Percentiles rank a stretch among this genome's conserved stretches.
Evolutionary conservation across 2,888 invertebrate species (phyloP).

Genomic region (Drosophila nigricruria): DNA sequence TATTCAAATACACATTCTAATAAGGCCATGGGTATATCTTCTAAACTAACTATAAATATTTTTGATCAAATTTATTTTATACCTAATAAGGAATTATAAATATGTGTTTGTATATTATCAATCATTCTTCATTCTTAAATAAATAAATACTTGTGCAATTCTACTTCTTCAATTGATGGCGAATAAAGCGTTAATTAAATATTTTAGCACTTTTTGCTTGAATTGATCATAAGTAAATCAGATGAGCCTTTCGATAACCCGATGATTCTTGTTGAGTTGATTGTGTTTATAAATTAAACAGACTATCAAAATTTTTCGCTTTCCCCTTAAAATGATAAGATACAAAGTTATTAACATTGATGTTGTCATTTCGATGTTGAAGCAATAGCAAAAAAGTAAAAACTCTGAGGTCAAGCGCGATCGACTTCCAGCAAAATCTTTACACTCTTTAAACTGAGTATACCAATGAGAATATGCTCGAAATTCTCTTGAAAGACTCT

Average conservation of each 20-base stretch:
- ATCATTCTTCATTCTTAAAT: not conserved
- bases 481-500: no score
- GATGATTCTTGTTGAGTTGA: not conserved
- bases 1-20: not conserved
- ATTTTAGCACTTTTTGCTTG: not conserved
- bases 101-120: not conserved
- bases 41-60: not conserved
- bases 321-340: not conserved
- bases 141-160: constrained; percentile 1
- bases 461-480: no score
- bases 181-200: not conserved
- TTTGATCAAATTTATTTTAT: not conserved
- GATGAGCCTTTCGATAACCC: not conserved
- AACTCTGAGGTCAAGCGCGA: not conserved
- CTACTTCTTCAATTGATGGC: not conserved
- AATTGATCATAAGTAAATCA: not conserved
- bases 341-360: not conserved
- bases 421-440: not conserved
- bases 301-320: not conserved
- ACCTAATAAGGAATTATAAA: not conserved
- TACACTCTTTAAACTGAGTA: not conserved
- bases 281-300: not conserved
- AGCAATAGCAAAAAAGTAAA: not conserved
- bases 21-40: not conserved
- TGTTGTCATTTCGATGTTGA: not conserved